Base-by-base conservation (phyloP, 2,888 invertebrate species). In the Dioctria linearis region DNA sequence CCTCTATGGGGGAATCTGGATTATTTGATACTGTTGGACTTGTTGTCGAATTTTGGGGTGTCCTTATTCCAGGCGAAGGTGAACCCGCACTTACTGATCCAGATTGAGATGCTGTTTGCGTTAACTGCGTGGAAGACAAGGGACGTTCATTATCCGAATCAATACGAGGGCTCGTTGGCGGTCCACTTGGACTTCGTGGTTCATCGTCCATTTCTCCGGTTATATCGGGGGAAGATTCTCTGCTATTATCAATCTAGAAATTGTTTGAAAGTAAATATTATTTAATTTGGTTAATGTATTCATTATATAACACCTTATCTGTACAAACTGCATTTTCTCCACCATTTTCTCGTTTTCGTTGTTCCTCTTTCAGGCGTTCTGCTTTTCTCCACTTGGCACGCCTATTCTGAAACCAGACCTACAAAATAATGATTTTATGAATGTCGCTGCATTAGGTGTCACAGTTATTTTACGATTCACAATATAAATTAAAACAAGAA, bases 331-430 rank as follows among this genome's bases (percentile, higher is more conserved):
- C 90, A 84, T 92, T 90, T 80, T 92, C 90, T 59, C 93, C 93
- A 73, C 92, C 92, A 11, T 94, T 95, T 85, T 95, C 95, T 73
- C 95, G 90, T 87, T 95, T 96, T 82, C 96, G 90, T 88, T 96
- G 96, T 86, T 97, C 97, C 87, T 97, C 96, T 90, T 96, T 96
- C 87, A 97, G 92, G 49, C 97, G 91, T 88, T 97, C 96, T 66
- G 96, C 96, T 89, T 97, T 97, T 82, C 97, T 91, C 96, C 96
- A 97, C 89, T 97, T 97, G 59, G 97, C 97, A 81, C 97, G 91
- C 63, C 97, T 92, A 87, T 97, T 97, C 91, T 97, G 96, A 88
- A 96, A 96, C 96, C 96, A 97, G 49, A 96, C 96, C 96, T 96
- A 89, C 9, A 84, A 84, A 49, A 51, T 25, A 25, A 25, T 25